Evolutionary conservation across 30 jellyfish, hydroid and myxozoan species (phyloP), one percentile per base, ranked within the genome.

Genomic region (Pelagia noctiluca): DNA sequence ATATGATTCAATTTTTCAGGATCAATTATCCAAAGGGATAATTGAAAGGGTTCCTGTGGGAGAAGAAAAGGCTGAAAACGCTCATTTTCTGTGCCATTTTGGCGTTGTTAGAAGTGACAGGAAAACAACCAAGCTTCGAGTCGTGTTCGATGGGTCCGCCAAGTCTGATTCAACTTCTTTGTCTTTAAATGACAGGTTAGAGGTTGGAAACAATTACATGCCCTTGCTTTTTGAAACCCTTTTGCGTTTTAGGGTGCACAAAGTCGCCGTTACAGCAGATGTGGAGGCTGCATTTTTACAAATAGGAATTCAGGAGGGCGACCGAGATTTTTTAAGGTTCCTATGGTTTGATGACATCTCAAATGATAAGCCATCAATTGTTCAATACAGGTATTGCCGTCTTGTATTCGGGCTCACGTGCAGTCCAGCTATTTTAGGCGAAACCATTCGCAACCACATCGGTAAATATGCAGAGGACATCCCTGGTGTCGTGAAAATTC

Each of bases 141-240:
- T 80, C 2, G 90, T 80, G 21, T 80, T 38, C 30, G 66, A 80
- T 47, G 65, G 88, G 24, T 24, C 87, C 4, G 89, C 71, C 86
- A 62, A 33, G 79, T 25, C 86, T 16, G 29, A 5, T 11, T 12
- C 64, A 30, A 42, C 47, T 3, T 11, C 74, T 7, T 29, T 78
- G 36, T 78, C 89, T 32, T 71, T 78, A 8, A 78, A 78, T 30
- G 83, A 78, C 25, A 5, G 85, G 30, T 37, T 72, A 10, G 78
- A 38, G 13, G 42, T 38, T 23, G 85, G 85, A 16, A 37, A 72
- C 8, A 38, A 38, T 38, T 53, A 34, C 30, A 38, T 38, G 78
- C 78, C 78, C 25, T 28, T 38, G 32, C 37, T 75, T 28, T 75
- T 19, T 50, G 82, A 50, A 46, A 50, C 36, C 23, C 13, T 75